phyloP scores from a whole-genome alignment of 2,797 vertebrate species.

The Anomalospiza imberbis region DNA sequence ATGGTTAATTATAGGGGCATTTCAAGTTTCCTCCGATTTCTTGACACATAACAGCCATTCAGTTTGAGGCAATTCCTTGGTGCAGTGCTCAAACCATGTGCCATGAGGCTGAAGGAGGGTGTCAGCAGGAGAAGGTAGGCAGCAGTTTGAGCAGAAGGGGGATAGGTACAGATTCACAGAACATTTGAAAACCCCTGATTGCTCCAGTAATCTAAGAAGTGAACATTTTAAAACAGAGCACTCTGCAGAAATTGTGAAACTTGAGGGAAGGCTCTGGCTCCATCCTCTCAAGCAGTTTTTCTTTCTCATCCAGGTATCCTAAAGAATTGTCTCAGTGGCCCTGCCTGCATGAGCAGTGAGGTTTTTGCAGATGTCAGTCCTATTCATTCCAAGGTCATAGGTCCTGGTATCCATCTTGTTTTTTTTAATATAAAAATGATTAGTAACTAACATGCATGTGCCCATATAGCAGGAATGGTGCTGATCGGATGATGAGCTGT shows the following conservation, averaged over 20 bases:
- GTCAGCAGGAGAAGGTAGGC: not conserved
- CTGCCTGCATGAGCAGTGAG: not conserved
- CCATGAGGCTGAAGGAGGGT: not conserved
- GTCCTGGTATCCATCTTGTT: not conserved
- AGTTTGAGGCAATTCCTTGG: not conserved
- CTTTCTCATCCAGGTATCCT: not conserved
- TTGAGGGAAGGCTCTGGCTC: not conserved
- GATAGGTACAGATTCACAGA: not conserved
- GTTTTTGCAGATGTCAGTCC: not conserved
- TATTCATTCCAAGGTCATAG: not conserved
- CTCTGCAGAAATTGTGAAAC: not conserved
- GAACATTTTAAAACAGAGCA: not conserved
- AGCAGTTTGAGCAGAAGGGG: not conserved
- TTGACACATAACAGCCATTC: not conserved
- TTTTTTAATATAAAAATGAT: not conserved
- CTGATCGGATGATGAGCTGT: not conserved
- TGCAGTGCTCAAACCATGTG: not conserved
- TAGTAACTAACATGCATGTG: not conserved
- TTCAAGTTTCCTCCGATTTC: not conserved
- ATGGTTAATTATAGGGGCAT: not conserved
- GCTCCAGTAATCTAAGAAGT: not conserved
- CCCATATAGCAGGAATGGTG: not conserved
- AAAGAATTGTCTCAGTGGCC: not conserved
- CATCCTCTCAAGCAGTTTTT: not conserved
- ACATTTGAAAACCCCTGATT: not conserved